Evolutionary conservation across 2,888 invertebrate species (phyloP).

Genomic region (Pherbina coryleti): DNA sequence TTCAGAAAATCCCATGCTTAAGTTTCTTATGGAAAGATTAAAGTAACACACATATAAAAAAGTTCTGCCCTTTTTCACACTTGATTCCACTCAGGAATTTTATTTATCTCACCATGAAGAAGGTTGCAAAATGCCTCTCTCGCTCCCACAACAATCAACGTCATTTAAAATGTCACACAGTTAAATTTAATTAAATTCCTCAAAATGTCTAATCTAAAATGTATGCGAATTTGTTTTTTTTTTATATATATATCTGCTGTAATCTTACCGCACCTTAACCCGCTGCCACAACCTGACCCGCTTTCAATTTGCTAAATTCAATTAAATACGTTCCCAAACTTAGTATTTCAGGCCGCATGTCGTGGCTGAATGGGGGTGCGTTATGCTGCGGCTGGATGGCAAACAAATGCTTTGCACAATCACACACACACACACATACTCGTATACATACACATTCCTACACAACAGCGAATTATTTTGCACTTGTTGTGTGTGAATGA

Average conservation of each 20-base stretch:
- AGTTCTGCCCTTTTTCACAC: too few relatives aligned
- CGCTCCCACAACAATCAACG: constrained; percentile 3
- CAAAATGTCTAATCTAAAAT: constrained; percentile 8
- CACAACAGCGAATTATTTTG: neutral
- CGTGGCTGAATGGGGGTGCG: neutral
- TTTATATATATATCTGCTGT: neutral
- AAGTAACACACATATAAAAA: too few relatives aligned
- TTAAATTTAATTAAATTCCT: constrained; percentile 34
- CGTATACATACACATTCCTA: neutral
- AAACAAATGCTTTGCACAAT: neutral
- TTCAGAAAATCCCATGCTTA: too few relatives aligned
- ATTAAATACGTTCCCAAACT: constrained; percentile 23
- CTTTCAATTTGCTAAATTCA: constrained; percentile 26
- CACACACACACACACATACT: constrained; percentile 1
- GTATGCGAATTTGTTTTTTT: neutral
- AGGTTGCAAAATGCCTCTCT: neutral
- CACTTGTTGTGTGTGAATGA: constrained; percentile 42
- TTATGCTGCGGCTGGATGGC: too few relatives aligned
- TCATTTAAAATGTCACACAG: constrained; percentile 18
- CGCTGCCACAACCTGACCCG: constrained; percentile 17
- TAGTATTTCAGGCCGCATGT: neutral
- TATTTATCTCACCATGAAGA: too few relatives aligned
- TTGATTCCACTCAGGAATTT: too few relatives aligned
- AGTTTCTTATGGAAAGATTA: too few relatives aligned
- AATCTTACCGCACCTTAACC: neutral